Conservation (phyloP, 2,888 invertebrate genomes). For the Ormyrus thymus region DNA sequence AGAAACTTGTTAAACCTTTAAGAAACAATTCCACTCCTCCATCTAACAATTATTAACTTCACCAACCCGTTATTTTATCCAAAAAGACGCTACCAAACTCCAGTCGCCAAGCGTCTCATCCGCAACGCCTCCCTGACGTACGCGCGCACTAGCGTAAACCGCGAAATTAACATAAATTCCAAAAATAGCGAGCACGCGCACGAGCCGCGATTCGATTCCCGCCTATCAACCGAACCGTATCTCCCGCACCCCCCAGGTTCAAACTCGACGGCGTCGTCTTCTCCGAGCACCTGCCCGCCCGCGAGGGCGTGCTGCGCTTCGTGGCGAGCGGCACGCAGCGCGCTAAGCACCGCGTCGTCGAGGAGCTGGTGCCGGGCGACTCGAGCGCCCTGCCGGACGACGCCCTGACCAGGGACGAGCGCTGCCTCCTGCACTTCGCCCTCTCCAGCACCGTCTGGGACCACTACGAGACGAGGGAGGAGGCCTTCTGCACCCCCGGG, state of each 20-base stretch:
- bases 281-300: slow-evolving; percentile 56
- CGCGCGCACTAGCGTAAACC: no score
- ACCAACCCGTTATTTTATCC: no score
- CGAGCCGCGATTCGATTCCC: no score
- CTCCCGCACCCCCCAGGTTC: slow-evolving; percentile 63
- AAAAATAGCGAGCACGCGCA: no score
- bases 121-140: no score
- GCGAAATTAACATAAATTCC: no score
- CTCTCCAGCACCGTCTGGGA: slow-evolving; percentile 67
- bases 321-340: slow-evolving; percentile 58
- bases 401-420: slow-evolving; percentile 62
- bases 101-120: no score
- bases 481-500: slow-evolving; percentile 59
- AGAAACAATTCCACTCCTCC: no score
- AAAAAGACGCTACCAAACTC: no score
- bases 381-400: slow-evolving; percentile 60
- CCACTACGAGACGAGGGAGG: slow-evolving; percentile 48
- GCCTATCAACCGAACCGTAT: no score
- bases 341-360: slow-evolving; percentile 63
- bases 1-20: no score
- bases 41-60: no score
- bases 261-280: slow-evolving; percentile 67
- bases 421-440: slow-evolving; percentile 66
- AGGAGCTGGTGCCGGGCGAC: slow-evolving; percentile 65
- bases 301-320: slow-evolving; percentile 53